A percentile compares a stretch with the other conserved stretches of the same genome.
Evolutionary conservation across 2,797 vertebrate species (phyloP).

Genomic region (Intellagama lesueurii): DNA sequence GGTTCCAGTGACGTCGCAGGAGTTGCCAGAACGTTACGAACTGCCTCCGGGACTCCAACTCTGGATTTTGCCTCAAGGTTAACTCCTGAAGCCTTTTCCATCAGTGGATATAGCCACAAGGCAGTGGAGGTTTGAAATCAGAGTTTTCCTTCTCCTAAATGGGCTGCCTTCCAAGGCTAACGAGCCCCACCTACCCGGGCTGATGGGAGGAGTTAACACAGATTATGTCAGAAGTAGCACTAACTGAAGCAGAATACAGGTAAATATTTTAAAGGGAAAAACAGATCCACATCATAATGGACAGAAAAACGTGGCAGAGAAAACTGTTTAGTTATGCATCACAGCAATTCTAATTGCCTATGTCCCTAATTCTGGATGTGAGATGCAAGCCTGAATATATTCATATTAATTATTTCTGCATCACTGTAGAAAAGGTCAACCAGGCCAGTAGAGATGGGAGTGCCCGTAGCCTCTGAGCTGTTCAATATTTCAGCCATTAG

Average conservation of each 20-base stretch:
- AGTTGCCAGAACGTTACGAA: too few relatives aligned
- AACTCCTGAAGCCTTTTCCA: too few relatives aligned
- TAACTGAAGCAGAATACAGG: neutral
- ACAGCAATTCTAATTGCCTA: neutral
- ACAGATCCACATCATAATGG: neutral
- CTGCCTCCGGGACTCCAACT: too few relatives aligned
- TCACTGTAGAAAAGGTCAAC: neutral
- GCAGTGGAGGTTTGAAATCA: too few relatives aligned
- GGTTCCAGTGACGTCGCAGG: too few relatives aligned
- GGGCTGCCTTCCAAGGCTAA: too few relatives aligned
- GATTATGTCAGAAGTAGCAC: conserved; percentile 1
- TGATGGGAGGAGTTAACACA: neutral
- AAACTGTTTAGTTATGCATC: neutral
- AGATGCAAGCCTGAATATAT: conserved; percentile 3
- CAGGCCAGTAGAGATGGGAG: neutral
- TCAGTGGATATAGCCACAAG: too few relatives aligned
- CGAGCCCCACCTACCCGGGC: too few relatives aligned
- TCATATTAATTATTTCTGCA: conserved; percentile 5
- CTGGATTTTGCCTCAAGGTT: too few relatives aligned
- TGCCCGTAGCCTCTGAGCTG: neutral
- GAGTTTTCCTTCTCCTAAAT: too few relatives aligned
- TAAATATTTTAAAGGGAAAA: conserved; percentile 10
- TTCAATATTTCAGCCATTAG: neutral
- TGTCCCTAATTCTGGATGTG: rapidly evolving
- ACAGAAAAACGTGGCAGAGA: neutral